phyloP scores from a whole-genome alignment of 2,888 invertebrate genomes.

The Melieria crassipennis region DNA sequence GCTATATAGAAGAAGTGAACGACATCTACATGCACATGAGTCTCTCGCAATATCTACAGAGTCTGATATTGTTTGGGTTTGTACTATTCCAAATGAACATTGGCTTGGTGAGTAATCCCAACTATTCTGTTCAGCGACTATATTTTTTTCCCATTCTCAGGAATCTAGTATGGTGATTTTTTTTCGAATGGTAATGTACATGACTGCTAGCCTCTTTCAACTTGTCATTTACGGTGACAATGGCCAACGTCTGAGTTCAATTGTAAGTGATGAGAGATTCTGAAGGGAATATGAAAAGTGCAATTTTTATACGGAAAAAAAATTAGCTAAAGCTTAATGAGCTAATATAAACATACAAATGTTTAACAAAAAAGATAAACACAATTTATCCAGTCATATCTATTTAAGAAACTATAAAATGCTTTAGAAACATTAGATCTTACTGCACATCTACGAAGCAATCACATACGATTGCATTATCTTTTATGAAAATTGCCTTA shows the following conservation, averaged over 20 bases:
- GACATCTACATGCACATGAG: conserved; percentile 8
- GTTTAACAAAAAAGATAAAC: no score
- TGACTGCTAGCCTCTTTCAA: conserved; percentile 53
- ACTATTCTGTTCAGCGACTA: neutral
- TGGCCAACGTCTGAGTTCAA: conserved; percentile 50
- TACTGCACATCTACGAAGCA: no score
- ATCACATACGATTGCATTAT: no score
- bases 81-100: conserved; percentile 19
- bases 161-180: conserved; percentile 43
- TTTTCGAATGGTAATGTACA: conserved; percentile 55
- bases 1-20: conserved; percentile 7
- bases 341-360: no score
- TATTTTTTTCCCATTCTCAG: conserved; percentile 36
- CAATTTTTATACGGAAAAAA: no score
- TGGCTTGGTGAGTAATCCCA: neutral
- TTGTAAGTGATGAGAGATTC: no score
- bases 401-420: no score
- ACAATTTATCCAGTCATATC: no score
- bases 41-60: conserved; percentile 13
- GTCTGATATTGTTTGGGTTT: conserved; percentile 12
- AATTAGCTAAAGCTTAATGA: no score
- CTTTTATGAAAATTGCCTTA: no score
- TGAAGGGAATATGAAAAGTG: no score
- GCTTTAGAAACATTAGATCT: no score
- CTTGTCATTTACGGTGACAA: conserved; percentile 57